Base-by-base conservation (phyloP, 2,797 vertebrate genomes). In the Cyclopterus lumpus region DNA sequence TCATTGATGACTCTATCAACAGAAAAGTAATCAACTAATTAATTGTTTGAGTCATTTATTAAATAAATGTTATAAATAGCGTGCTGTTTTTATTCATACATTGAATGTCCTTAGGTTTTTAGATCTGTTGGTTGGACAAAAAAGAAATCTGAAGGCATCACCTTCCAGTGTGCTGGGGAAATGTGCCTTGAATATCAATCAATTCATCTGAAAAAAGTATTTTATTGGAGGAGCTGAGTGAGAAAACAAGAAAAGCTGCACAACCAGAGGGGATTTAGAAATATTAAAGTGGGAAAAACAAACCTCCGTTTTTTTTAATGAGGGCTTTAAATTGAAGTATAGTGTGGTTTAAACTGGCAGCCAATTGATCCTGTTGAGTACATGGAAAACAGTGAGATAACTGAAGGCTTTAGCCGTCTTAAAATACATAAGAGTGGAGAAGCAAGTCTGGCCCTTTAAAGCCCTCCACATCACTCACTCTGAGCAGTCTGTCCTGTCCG, bases 401-500 rank as follows among this genome's bases (percentile, higher is more conserved):
- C 63, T 80, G 77, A 44, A 60, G 80, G 78, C 84, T 92, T 91
- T 83, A 86, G 58, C 20, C 69, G 82, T 58, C 84, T 86, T 81
- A 81, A 68, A 70, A 75, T 77, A 84, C 55, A 82, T 59, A 48
- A 53, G 67, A 81, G 79, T 64, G 65, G 38, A 75, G 85, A 88
- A 77, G 78, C 73, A 71, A 75, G 81, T 81, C 86, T 78, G 83
- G 81, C 28, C 69, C 73, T 73, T 79, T 88, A 88, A 90, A 93
- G 76, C 87, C 84, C 26, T 76, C 30, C 51, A 81, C 85, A 93
- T 94, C 84, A 90, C 69, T 93, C 91, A 91, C 44, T 79, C 78
- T 90, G 82, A 91, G 86, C 86, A 87, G 82, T 71, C 83, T 86
- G 90, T 90, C 83, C 83, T 86, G 90, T 90, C 83, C 16, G 72